Evolutionary conservation across 2,888 invertebrate genomes (phyloP).

Genomic region (Eupeodes latifasciatus): DNA sequence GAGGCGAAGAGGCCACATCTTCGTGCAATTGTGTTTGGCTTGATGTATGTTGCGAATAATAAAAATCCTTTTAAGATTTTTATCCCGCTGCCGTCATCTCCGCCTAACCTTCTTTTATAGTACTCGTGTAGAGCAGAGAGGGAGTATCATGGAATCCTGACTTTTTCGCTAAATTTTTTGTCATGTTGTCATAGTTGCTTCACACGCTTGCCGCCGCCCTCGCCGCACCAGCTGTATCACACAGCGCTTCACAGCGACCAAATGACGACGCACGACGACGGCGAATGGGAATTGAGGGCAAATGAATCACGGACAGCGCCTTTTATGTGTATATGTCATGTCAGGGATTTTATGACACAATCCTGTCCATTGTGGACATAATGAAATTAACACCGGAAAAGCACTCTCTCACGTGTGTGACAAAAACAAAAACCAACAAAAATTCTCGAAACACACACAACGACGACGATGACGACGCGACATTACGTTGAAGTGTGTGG

Average conservation of each 20-base stretch:
- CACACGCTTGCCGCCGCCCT: neutral
- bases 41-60: conserved; percentile 77
- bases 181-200: conserved; percentile 49
- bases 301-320: conserved; percentile 55
- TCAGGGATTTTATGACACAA: conserved; percentile 69
- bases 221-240: neutral
- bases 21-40: conserved; percentile 55
- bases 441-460: neutral
- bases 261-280: too few relatives aligned
- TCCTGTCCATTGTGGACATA: conserved; percentile 72
- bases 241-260: neutral
- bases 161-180: conserved; percentile 35
- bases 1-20: conserved; percentile 13
- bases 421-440: conserved; percentile 17
- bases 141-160: conserved; percentile 7
- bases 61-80: conserved; percentile 80
- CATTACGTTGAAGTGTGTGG: neutral
- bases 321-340: conserved; percentile 57
- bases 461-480: conserved; percentile 30
- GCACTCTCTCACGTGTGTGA: conserved; percentile 63
- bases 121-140: neutral
- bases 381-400: conserved; percentile 76
- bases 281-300: neutral
- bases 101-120: neutral
- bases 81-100: neutral